Conservation (phyloP, 2,888 invertebrate genomes). For the Diogma glabrata region DNA sequence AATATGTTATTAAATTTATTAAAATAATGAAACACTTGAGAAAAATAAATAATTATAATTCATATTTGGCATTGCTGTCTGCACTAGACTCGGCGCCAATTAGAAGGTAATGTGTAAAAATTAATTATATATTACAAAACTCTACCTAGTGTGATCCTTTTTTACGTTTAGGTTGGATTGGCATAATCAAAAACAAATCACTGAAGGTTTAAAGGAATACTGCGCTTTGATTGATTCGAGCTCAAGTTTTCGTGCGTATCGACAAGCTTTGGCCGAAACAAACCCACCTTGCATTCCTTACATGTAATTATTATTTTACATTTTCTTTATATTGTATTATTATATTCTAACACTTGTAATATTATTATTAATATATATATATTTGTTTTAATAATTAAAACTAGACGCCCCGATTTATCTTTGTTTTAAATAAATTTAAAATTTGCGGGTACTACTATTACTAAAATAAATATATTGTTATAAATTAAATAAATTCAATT, state of each 20-base stretch:
- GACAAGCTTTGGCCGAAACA: constrained; percentile 86
- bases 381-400: constrained; percentile 14
- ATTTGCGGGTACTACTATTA: too few species aligned
- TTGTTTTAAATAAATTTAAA: neutral
- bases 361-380: too few species aligned
- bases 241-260: constrained; percentile 94
- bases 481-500: too few species aligned
- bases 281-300: constrained; percentile 98
- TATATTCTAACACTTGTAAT: neutral
- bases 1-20: constrained; percentile 87
- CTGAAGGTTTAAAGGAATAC: constrained; percentile 87
- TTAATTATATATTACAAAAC: constrained; percentile 7
- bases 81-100: constrained; percentile 95
- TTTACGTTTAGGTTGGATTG: constrained; percentile 62
- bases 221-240: constrained; percentile 94
- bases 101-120: constrained; percentile 27
- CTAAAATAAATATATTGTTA: too few species aligned
- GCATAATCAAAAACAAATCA: constrained; percentile 80
- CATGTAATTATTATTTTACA: constrained; percentile 59
- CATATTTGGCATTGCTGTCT: constrained; percentile 89
- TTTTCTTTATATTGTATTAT: neutral
- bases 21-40: constrained; percentile 97
- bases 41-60: constrained; percentile 97
- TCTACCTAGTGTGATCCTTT: neutral
- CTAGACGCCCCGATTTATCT: neutral